Conservation (phyloP, 1,140 invertebrate species). For the Hyles euphorbiae region DNA sequence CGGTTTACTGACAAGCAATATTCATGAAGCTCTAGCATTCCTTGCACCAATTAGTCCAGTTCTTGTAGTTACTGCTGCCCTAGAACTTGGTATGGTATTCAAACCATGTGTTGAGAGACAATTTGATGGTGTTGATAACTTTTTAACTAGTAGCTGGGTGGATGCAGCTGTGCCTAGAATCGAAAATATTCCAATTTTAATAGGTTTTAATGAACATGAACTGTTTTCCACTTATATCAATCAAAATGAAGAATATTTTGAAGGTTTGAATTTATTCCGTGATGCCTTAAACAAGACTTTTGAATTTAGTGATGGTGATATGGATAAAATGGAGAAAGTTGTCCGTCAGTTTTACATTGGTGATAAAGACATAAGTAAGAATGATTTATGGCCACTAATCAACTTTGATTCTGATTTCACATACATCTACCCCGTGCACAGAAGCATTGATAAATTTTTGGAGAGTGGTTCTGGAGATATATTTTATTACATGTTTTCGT, state of each 20-base stretch:
- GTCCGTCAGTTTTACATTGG: conserved; percentile 37
- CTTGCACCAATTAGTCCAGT: conserved; percentile 12
- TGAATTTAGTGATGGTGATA: conserved; percentile 17
- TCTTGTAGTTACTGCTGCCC: conserved; percentile 11
- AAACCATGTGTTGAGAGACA: conserved; percentile 29
- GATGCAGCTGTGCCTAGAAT: conserved; percentile 28
- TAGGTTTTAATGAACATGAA: conserved; percentile 33
- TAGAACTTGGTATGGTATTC: conserved; percentile 12
- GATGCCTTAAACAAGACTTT: conserved; percentile 19
- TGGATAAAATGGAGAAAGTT: conserved; percentile 14
- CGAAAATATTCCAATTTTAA: conserved; percentile 27
- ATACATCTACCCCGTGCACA: conserved; percentile 33
- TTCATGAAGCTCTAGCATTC: conserved; percentile 22
- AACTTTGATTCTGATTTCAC: conserved; percentile 33
- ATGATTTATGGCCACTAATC: conserved; percentile 18
- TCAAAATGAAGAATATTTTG: conserved; percentile 15
- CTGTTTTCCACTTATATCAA: conserved; percentile 6
- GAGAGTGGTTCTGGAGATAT: conserved; percentile 28
- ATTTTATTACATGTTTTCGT: conserved; percentile 38
- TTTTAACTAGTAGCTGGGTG: conserved; percentile 27
- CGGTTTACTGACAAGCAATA: conserved; percentile 16
- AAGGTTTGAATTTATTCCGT: conserved; percentile 20
- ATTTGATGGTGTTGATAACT: conserved; percentile 23
- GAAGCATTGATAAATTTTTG: conserved; percentile 28
- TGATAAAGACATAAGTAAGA: conserved; percentile 18